Evolutionary conservation across 53 echinoderm and acorn worm species (phyloP), one percentile per base, ranked within the genome.

Genomic region (Echinarachnius parma): DNA sequence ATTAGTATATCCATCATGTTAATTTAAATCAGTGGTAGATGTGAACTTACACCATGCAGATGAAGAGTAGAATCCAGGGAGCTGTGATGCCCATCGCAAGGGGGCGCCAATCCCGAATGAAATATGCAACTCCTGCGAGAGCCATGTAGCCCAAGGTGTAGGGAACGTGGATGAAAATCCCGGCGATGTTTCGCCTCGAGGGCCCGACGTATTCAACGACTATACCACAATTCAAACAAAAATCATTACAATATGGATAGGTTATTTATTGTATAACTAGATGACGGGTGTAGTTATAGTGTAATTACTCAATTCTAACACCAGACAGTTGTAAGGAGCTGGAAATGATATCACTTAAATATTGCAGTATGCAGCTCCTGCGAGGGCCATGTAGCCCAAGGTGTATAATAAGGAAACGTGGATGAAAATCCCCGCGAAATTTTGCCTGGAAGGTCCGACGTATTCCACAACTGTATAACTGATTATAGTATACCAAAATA

Each of bases 181-280:
- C 87, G 9, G 78, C 85, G 30, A 84, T 53, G 44, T 77, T 71
- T 3, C 92, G 77, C 48, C 81, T 85, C 15, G 88, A 88, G 0
- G 86, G 81, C 22, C 92, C 92, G 4, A 92, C 92, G 44, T 85
- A 81, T 48, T 92, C 92, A 24, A 82, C 88, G 0, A 81, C 92
- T 92, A 63, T 36, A 61, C 22, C n/a, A n/a, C n/a, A n/a, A n/a
- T n/a, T n/a, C n/a, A n/a, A n/a, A n/a, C n/a, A n/a, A n/a, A n/a
- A n/a, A n/a, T n/a, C n/a, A n/a, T n/a, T n/a, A n/a, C n/a, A n/a
- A n/a, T n/a, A n/a, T n/a, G n/a, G n/a, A n/a, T n/a, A n/a, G n/a
- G n/a, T n/a, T n/a, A n/a, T n/a, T n/a, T n/a, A n/a, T n/a, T n/a
- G n/a, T n/a, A n/a, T n/a, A n/a, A n/a, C n/a, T n/a, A n/a, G n/a